Evolutionary conservation across 2,797 vertebrate species (phyloP).

Genomic region (Acrossocheilus fasciatus): DNA sequence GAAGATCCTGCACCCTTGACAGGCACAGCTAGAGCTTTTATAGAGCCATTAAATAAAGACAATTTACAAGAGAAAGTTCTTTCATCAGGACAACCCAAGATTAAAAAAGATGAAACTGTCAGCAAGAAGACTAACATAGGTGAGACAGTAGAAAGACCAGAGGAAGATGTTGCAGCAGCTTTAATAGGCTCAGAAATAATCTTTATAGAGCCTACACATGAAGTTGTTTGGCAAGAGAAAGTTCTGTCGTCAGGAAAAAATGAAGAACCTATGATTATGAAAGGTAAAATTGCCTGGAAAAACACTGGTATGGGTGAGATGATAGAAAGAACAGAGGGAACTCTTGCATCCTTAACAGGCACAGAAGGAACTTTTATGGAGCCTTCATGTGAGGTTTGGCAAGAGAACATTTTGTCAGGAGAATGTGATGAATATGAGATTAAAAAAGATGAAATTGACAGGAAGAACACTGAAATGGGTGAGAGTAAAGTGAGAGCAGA

Average conservation of each 20-base stretch:
- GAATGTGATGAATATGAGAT: not conserved
- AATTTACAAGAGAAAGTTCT: slow-evolving; percentile 21
- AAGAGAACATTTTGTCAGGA: not conserved
- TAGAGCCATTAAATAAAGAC: not conserved
- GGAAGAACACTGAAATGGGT: not conserved
- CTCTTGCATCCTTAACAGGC: not conserved
- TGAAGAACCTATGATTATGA: not conserved
- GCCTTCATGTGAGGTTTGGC: not conserved
- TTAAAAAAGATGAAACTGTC: not conserved
- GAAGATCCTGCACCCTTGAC: not conserved
- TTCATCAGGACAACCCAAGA: not conserved
- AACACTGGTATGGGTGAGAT: not conserved
- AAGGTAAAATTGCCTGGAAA: not conserved
- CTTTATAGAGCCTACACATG: not conserved
- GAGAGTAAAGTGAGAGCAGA: not conserved
- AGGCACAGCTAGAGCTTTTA: not conserved
- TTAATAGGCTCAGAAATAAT: not conserved
- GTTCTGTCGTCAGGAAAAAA: not conserved
- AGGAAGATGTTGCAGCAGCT: not conserved
- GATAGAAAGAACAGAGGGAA: not conserved
- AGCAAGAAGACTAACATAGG: not conserved
- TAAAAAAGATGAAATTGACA: not conserved
- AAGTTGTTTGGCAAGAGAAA: not conserved
- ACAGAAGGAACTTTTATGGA: not conserved
- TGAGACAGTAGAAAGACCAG: not conserved